Base-by-base conservation (phyloP, 1,140 invertebrate genomes). In the Drosophila teissieri region DNA sequence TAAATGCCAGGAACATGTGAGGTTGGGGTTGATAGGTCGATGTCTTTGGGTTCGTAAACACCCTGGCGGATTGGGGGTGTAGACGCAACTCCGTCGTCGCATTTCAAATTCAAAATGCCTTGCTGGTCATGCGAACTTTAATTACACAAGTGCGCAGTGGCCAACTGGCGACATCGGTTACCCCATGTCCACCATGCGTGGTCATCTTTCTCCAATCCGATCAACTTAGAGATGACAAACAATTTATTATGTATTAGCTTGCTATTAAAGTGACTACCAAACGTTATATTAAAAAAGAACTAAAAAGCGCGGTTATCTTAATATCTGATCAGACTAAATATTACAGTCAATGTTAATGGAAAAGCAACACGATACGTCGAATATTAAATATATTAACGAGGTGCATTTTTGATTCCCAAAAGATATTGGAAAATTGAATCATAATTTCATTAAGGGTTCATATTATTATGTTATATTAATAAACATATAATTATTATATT, bases 41-140 rank as follows among this genome's bases (percentile, higher is more conserved):
- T 45, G 60, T 69, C 67, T 70, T 70, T 15, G 36, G 34, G 49
- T 15, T 37, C 37, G 15, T 27, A 61, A 52, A 17, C 24, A 27
- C 15, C 4, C 22, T 8, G 61, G 34, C 17, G 44, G n/a, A 15
- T 27, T 49, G 40, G 14, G 63, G 62, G 44, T 24, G 55, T 64
- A 44, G 51, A 55, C 24, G 62, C 49, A 49, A 46, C 52, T 65
- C 62, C 72, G 84, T 67, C 76, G 65, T 57, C 60, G 69, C 78
- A 78, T 64, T 86, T 86, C 78, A 44, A 88, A 82, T 82, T 88
- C 79, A 86, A 88, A 83, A 73, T 76, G 70, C 83, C 82, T 82
- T 88, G 75, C 73, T 61, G 68, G 83, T 83, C 83, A 88, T 88
- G 83, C 83, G 60, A 86, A 88, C 83, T 88, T 88, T 88, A 86